Conservation (phyloP, 2,797 vertebrate species). For the Eutrigla gurnardus region DNA sequence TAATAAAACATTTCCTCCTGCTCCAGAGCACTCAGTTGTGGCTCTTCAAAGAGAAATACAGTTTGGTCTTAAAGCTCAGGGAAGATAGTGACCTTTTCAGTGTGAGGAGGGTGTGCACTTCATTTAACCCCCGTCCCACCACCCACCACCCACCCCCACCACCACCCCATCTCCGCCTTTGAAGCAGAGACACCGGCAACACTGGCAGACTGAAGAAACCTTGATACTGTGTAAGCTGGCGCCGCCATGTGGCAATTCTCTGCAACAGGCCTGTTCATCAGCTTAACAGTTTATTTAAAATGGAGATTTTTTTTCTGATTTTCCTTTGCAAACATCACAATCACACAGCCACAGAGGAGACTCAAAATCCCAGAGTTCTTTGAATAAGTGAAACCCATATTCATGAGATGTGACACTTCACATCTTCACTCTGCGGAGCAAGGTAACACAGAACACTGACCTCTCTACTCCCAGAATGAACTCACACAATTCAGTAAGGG, state of each 20-base stretch:
- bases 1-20: conserved; percentile 55
- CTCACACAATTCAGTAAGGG: background rate
- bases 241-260: conserved; percentile 78
- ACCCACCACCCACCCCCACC: conserved; percentile 17
- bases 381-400: background rate
- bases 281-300: background rate
- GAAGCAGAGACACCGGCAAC: conserved; percentile 17
- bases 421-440: conserved; percentile 5
- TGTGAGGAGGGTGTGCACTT: conserved; percentile 54
- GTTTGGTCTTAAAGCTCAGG: conserved; percentile 39
- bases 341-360: conserved; percentile 3
- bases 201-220: background rate
- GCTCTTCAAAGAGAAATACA: conserved; percentile 61
- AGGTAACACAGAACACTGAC: background rate
- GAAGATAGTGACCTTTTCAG: conserved; percentile 60
- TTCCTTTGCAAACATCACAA: background rate
- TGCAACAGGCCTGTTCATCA: conserved; percentile 22
- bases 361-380: background rate
- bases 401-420: background rate
- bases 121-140: conserved; percentile 54
- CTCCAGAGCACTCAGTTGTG: conserved; percentile 41
- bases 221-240: conserved; percentile 70
- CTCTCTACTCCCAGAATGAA: conserved; percentile 14
- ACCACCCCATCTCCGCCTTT: conserved; percentile 19
- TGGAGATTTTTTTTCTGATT: conserved; percentile 5